These are phyloP conservation scores for Leptodactylus fallax DNA, from an alignment of 2,797 vertebrate species.

Conservation along the genomic window DNA sequence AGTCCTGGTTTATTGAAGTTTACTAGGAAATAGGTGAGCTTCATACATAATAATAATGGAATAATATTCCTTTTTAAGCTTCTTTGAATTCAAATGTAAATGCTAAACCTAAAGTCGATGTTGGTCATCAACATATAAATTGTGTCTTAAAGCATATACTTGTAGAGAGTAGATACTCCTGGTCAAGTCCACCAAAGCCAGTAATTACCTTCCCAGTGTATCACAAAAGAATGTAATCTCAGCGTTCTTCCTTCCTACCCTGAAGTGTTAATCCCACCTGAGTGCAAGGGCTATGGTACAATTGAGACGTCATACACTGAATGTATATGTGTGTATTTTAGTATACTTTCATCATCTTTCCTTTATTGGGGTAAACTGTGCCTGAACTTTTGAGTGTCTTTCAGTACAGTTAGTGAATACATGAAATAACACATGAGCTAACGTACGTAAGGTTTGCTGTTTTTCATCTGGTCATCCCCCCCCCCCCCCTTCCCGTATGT, in stretches of 20 bases:
- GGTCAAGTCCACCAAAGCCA: neutral
- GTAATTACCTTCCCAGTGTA: neutral
- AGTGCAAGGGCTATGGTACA: neutral
- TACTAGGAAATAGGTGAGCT: neutral
- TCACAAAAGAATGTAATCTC: constrained; percentile 4
- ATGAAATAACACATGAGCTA: neutral
- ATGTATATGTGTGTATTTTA: neutral
- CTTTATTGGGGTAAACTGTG: neutral
- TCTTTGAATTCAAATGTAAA: constrained; percentile 23
- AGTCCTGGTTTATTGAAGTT: neutral
- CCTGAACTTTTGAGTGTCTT: neutral
- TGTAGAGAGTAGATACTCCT: neutral
- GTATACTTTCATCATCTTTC: neutral
- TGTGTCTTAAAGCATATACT: neutral
- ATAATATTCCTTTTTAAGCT: neutral
- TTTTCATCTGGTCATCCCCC: neutral
- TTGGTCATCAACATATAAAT: constrained; percentile 25
- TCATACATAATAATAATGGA: constrained; percentile 7
- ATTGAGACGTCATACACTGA: neutral
- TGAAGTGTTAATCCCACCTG: neutral
- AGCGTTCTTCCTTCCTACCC: neutral
- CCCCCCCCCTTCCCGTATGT: neutral
- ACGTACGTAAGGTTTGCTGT: neutral
- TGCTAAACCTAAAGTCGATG: neutral
- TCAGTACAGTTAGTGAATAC: neutral